Evolutionary conservation across 2,797 vertebrate species (phyloP).

Genomic region (Channa striata): DNA sequence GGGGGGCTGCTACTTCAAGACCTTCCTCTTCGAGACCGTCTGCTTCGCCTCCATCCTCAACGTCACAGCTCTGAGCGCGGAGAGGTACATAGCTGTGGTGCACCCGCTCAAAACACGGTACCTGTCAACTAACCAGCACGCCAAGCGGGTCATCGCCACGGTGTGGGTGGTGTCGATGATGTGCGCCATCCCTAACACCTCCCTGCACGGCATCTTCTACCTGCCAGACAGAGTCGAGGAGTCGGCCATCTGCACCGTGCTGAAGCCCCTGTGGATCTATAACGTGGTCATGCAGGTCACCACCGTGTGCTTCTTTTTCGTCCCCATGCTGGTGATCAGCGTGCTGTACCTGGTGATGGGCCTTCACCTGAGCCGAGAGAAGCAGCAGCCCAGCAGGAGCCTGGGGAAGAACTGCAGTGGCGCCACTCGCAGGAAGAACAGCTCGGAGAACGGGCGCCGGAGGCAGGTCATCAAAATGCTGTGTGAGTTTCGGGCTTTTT

Average conservation of each 20-base stretch:
- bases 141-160: constrained; percentile 78
- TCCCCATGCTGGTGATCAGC: constrained; percentile 85
- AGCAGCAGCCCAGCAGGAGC: constrained; percentile 44
- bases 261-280: constrained; percentile 87
- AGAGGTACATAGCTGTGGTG: constrained; percentile 85
- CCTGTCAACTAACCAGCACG: constrained; percentile 82
- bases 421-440: constrained; percentile 69
- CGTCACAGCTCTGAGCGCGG: constrained; percentile 85
- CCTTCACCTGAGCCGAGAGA: constrained; percentile 78
- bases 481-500: constrained; percentile 72
- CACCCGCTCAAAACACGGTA: constrained; percentile 86
- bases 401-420: constrained; percentile 65
- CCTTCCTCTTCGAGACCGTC: constrained; percentile 86
- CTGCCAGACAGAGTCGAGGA: constrained; percentile 80
- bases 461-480: constrained; percentile 89
- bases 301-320: constrained; percentile 85
- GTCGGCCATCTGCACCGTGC: constrained; percentile 85
- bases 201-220: constrained; percentile 84
- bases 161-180: constrained; percentile 81
- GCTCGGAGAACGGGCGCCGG: constrained; percentile 74
- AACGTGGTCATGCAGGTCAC: constrained; percentile 87
- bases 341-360: constrained; percentile 86
- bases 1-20: constrained; percentile 86
- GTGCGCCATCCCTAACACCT: constrained; percentile 86
- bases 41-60: constrained; percentile 88